These are phyloP conservation scores for Capitulum mitella DNA, from an alignment of 2,888 invertebrate species.

Conservation along the genomic window DNA sequence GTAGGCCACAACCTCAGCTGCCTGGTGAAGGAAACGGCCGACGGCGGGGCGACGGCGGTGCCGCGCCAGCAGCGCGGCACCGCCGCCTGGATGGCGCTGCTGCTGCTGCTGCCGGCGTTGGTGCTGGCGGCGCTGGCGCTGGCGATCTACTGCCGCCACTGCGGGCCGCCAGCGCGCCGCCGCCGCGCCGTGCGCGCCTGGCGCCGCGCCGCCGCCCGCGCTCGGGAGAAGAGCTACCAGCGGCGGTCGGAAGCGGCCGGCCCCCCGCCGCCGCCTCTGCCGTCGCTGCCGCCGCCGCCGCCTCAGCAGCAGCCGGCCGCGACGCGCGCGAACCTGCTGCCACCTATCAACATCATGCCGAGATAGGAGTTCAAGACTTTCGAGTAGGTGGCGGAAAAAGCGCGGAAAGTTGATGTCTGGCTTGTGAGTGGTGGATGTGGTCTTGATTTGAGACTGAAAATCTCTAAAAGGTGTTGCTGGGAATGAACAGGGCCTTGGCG, in stretches of 20 bases:
- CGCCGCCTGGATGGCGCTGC: background rate
- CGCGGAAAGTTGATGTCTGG: too few relatives aligned
- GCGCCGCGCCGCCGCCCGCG: background rate
- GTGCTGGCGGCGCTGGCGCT: background rate
- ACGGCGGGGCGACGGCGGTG: background rate
- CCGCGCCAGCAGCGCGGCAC: constrained; percentile 6
- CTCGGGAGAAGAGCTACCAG: background rate
- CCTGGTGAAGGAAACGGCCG: background rate
- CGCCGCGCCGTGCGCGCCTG: background rate
- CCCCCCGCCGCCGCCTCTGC: background rate
- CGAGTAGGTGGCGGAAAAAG: too few relatives aligned
- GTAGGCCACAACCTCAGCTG: background rate
- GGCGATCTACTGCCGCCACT: background rate
- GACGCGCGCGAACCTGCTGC: constrained; percentile 6
- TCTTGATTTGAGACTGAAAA: too few relatives aligned
- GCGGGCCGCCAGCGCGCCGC: background rate
- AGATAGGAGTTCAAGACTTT: background rate
- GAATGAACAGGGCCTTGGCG: too few relatives aligned
- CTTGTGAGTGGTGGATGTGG: too few relatives aligned
- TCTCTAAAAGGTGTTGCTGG: too few relatives aligned
- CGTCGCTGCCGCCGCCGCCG: background rate
- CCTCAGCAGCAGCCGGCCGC: background rate
- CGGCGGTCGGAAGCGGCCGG: background rate
- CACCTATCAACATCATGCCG: background rate
- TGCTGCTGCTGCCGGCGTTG: constrained; percentile 11